Evolutionary conservation across 2,888 invertebrate species (phyloP), one percentile per base, ranked within the genome.

Genomic region (Acronicta leporina): DNA sequence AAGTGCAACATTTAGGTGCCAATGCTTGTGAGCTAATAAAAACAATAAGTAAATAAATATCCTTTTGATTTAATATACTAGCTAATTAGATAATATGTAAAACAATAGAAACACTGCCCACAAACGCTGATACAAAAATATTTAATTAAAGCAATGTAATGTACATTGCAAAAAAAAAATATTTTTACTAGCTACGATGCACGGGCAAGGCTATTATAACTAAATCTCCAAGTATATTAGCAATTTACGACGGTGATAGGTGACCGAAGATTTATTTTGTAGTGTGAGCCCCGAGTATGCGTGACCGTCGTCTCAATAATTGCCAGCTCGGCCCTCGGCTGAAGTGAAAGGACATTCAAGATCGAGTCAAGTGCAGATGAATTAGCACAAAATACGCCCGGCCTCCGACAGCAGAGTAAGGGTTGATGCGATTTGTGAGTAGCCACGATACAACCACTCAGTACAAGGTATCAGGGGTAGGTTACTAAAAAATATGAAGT

Each of bases 281-380:
- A 51, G 33, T 55, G 38, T 41, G 49, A 55, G 40, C 48, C 42
- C 9, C 8, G 25, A 33, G 44, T 49, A 58, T 58, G 46, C 59
- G 53, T 62, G 59, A 42, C 59, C 48, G 42, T 45, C 45, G 42
- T 46, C 60, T 51, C 50, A 33, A 62, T 70, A 56, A 70, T 70
- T 66, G 55, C 43, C 60, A 49, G 45, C 48, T 46, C 41, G 50
- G 45, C 50, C 49, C 68, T 50, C 41, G 27, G 55, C 30, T 41
- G 43, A 35, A 45, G 43, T 58, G 51, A 57, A 58, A 45, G 65
- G 58, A 45, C 61, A 41, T 63, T 69, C 51, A 53, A 71, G 60
- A 71, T 58, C 48, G 55, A 60, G 50, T 66, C 61, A 54, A 68
- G 63, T 62, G 63, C 59, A 58, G 47, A 74, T 50, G 48, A 70